These are phyloP conservation scores for Drosophila paracracens DNA, from an alignment of 2,888 invertebrate genomes.

Conservation along the genomic window DNA sequence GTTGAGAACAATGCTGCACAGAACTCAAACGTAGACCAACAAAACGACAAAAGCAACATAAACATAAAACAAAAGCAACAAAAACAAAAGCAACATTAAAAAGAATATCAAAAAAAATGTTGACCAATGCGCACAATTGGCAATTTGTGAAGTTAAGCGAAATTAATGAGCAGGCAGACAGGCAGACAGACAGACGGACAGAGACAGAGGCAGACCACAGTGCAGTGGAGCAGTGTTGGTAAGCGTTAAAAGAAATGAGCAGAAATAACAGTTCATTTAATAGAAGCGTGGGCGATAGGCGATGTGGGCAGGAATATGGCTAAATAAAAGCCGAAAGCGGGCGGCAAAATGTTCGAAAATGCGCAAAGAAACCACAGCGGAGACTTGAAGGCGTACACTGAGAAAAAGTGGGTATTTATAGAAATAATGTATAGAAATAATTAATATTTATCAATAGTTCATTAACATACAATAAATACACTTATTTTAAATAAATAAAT, in stretches of 20 bases:
- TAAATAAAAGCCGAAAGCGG: slow-evolving; percentile 54
- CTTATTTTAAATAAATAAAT: too few relatives aligned
- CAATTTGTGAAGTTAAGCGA: slow-evolving; percentile 82
- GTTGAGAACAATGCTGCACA: slow-evolving; percentile 62
- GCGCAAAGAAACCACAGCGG: slow-evolving; percentile 15
- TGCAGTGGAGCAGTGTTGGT: slow-evolving; percentile 32
- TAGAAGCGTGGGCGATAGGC: background rate
- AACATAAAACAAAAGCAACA: slow-evolving; percentile 26
- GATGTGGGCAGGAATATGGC: slow-evolving; percentile 33
- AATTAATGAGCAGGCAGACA: slow-evolving; percentile 70
- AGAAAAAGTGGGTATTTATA: background rate
- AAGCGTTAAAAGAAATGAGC: slow-evolving; percentile 15
- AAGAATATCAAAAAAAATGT: slow-evolving; percentile 56
- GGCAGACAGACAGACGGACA: background rate
- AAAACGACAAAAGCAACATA: slow-evolving; percentile 7
- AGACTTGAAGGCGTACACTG: slow-evolving; percentile 1
- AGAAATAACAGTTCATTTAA: slow-evolving; percentile 19
- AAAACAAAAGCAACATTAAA: slow-evolving; percentile 25
- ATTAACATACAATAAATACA: too few relatives aligned
- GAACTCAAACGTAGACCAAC: slow-evolving; percentile 17
- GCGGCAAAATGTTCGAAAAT: slow-evolving; percentile 11
- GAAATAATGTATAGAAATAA: too few relatives aligned
- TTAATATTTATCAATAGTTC: too few relatives aligned
- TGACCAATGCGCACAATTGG: slow-evolving; percentile 80
- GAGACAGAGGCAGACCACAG: background rate